phyloP scores from a whole-genome alignment of 2,113 vertebrate genomes.

The Petromus typicus region DNA sequence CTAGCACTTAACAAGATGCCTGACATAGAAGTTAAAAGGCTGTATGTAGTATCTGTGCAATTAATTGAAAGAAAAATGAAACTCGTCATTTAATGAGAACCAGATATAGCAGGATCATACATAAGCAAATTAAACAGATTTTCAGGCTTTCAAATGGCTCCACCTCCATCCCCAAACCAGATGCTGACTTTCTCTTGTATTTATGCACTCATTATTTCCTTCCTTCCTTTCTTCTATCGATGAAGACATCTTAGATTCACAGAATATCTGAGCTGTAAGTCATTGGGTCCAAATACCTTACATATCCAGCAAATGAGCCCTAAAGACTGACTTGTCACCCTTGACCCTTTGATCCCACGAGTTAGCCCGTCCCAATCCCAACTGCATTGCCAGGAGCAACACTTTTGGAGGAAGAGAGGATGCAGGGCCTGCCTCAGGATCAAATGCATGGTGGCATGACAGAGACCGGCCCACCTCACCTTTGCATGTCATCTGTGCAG shows the following conservation, averaged over 20 bases:
- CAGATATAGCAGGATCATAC: background rate
- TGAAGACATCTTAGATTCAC: background rate
- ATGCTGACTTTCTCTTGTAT: background rate
- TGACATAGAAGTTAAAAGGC: background rate
- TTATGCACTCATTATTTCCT: constrained; percentile 6
- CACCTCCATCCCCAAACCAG: background rate
- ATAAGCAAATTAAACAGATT: background rate
- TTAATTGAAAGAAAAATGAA: background rate
- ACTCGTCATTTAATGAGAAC: background rate
- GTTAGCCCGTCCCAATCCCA: background rate
- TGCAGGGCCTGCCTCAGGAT: background rate
- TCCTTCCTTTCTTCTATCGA: background rate
- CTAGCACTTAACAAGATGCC: background rate
- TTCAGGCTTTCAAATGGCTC: background rate
- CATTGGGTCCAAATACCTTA: background rate
- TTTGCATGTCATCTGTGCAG: background rate
- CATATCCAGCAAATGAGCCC: background rate
- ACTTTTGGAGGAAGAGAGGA: background rate
- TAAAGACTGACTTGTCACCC: background rate
- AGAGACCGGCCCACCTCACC: background rate
- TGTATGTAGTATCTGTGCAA: background rate
- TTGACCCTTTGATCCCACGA: background rate
- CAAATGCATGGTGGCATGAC: background rate
- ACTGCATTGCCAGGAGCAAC: background rate
- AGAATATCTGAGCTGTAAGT: background rate